Conservation (phyloP, 2,113 vertebrate species). For the Silurus meridionalis region DNA sequence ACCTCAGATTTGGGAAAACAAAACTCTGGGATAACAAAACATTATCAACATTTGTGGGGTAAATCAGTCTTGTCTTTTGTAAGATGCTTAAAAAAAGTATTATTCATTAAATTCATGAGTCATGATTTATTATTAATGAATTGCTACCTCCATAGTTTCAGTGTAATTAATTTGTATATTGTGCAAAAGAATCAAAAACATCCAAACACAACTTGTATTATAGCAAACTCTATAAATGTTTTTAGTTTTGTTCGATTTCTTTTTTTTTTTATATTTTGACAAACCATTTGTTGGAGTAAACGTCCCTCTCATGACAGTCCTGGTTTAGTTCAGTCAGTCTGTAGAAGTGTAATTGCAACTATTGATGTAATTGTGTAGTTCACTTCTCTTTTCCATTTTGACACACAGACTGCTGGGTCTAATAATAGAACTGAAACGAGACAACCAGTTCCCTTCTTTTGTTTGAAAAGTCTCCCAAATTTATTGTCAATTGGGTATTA, state of each 20-base stretch:
- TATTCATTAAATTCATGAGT: too few species aligned
- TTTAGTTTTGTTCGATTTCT: too few species aligned
- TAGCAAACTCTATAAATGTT: too few species aligned
- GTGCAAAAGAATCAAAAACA: not conserved
- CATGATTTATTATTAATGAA: not conserved
- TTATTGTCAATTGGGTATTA: not conserved
- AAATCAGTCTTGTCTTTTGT: not conserved
- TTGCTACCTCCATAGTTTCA: not conserved
- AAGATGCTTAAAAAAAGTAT: not conserved
- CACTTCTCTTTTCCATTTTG: slow-evolving; percentile 55
- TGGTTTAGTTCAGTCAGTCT: not conserved
- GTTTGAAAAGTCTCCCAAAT: not conserved
- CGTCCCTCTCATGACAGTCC: not conserved
- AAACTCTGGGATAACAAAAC: not conserved
- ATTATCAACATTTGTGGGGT: not conserved
- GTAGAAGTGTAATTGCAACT: slow-evolving; percentile 2
- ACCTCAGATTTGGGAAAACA: not conserved
- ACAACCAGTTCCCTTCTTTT: slow-evolving; percentile 27
- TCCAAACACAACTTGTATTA: not conserved
- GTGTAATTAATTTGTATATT: not conserved
- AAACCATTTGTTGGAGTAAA: not conserved
- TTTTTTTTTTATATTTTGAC: not conserved
- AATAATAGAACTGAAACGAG: slow-evolving; percentile 51
- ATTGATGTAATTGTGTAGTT: slow-evolving; percentile 6
- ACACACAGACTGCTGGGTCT: slow-evolving; percentile 38